Conservation (phyloP, 1,140 invertebrate species). For the Drosophila athabasca region DNA sequence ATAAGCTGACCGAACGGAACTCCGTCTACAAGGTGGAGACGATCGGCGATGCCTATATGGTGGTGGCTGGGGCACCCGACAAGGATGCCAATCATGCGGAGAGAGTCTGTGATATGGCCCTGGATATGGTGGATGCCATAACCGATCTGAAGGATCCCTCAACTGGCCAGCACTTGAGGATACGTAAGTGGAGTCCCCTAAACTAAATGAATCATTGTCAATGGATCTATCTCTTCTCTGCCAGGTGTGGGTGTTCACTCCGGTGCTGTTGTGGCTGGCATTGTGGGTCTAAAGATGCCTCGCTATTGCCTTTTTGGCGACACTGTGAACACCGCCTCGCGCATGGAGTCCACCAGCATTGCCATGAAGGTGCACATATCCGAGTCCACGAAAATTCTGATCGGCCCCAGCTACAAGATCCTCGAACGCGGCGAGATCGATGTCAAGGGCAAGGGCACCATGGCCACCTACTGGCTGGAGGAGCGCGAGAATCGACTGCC, state of each 20-base stretch:
- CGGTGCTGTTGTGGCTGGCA: conserved; percentile 96
- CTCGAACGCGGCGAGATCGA: conserved; percentile 92
- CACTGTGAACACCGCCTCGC: conserved; percentile 94
- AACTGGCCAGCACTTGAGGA: conserved; percentile 93
- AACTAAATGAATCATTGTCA: too few relatives aligned
- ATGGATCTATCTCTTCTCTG: too few relatives aligned
- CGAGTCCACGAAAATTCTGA: conserved; percentile 91
- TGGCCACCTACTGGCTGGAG: conserved; percentile 97
- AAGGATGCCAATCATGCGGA: conserved; percentile 95
- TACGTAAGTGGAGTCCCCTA: conserved; percentile 84
- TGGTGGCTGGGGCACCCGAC: conserved; percentile 96
- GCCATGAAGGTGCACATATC: conserved; percentile 98
- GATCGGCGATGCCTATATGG: conserved; percentile 98
- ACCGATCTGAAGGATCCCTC: conserved; percentile 95
- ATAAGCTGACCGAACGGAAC: conserved; percentile 95
- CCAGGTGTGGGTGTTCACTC: conserved; percentile 92
- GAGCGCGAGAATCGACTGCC: conserved; percentile 87
- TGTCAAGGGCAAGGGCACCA: conserved; percentile 93
- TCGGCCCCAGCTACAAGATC: conserved; percentile 91
- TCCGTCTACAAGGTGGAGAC: conserved; percentile 98
- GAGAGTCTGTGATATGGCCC: conserved; percentile 97
- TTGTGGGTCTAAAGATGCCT: conserved; percentile 98
- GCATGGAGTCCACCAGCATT: conserved; percentile 96
- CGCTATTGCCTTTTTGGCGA: conserved; percentile 93
- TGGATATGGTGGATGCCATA: conserved; percentile 98